Evolutionary conservation across 1,140 invertebrate genomes (phyloP).

Genomic region (Aethina tumida): DNA sequence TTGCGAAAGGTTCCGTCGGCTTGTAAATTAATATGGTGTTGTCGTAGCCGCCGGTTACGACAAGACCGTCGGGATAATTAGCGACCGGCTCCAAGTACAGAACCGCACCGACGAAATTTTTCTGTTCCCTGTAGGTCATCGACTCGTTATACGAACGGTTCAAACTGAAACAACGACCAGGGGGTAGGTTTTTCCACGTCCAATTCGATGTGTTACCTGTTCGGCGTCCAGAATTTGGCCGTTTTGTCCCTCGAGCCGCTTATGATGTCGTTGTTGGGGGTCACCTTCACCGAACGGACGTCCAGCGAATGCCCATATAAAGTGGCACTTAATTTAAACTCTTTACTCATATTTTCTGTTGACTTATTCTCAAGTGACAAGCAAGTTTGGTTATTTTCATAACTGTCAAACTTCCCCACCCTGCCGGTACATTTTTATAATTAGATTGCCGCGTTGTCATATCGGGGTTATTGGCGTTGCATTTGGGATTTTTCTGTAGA

Average conservation of each 20-base stretch:
- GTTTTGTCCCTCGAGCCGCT: slow-evolving; percentile 82
- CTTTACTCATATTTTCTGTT: slow-evolving; percentile 29
- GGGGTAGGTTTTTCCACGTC: slow-evolving; percentile 1
- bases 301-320: slow-evolving; percentile 74
- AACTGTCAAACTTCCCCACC: too few species aligned
- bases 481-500: too few species aligned
- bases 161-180: slow-evolving; percentile 16
- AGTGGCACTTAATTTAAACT: slow-evolving; percentile 59
- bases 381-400: too few species aligned
- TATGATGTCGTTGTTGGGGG: slow-evolving; percentile 59
- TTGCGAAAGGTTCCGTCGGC: slow-evolving; percentile 47
- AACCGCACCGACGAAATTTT: slow-evolving; percentile 76
- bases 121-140: slow-evolving; percentile 67
- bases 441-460: too few species aligned
- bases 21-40: slow-evolving; percentile 69
- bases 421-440: too few species aligned
- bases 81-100: slow-evolving; percentile 60
- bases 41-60: slow-evolving; percentile 86
- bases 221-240: slow-evolving; percentile 71
- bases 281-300: slow-evolving; percentile 62
- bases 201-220: slow-evolving; percentile 46
- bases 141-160: slow-evolving; percentile 39
- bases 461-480: too few species aligned
- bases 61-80: slow-evolving; percentile 61
- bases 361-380: too few species aligned